phyloP scores from a whole-genome alignment of 2,888 invertebrate species.

The Plagodis dolabraria region DNA sequence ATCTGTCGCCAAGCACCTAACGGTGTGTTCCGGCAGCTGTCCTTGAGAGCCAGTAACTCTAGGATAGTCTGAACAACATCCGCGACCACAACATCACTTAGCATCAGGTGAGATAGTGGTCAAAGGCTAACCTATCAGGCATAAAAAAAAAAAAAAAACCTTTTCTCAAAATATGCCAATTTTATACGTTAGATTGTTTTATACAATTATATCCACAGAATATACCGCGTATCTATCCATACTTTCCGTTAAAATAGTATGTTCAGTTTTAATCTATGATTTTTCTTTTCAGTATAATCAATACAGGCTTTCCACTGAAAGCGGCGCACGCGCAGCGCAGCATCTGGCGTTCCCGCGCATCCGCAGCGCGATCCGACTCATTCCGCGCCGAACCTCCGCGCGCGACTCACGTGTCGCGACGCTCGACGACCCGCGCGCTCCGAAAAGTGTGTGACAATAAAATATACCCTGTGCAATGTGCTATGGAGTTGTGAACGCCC shows the following conservation, averaged over 20 bases:
- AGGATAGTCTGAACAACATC: no score
- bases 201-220: background rate
- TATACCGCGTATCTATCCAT: background rate
- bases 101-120: no score
- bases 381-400: constrained; percentile 78
- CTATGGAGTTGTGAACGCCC: constrained; percentile 76
- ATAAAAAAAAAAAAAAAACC: no score
- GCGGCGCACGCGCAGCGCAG: constrained; percentile 53
- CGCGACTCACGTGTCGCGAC: constrained; percentile 77
- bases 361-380: constrained; percentile 39
- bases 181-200: no score
- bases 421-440: constrained; percentile 64
- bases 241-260: background rate
- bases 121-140: no score
- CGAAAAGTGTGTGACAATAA: constrained; percentile 60
- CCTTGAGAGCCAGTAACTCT: no score
- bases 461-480: constrained; percentile 51
- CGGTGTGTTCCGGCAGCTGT: no score
- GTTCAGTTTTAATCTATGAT: background rate
- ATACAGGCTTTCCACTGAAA: constrained; percentile 30
- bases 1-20: no score
- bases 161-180: no score
- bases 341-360: constrained; percentile 41
- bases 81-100: no score
- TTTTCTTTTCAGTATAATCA: constrained; percentile 16